Evolutionary conservation across 2,888 invertebrate species (phyloP).

Genomic region (Odiellus spinosus): DNA sequence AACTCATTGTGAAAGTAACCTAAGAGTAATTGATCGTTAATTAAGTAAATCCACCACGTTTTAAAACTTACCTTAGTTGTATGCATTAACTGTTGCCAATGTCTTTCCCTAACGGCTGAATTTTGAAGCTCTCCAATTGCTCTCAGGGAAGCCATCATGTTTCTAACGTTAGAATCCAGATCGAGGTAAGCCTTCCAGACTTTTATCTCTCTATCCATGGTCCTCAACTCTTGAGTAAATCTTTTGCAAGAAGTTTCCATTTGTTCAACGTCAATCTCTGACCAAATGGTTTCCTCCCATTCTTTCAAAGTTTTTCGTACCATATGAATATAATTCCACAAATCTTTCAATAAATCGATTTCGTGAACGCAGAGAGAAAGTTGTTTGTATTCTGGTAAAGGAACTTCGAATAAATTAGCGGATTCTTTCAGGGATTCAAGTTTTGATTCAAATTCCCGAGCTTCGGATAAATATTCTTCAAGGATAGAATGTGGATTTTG

Average conservation of each 20-base stretch:
- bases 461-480: slow-evolving; percentile 59
- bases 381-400: slow-evolving; percentile 79
- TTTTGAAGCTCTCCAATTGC: slow-evolving; percentile 93
- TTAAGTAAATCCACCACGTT: not conserved
- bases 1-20: slow-evolving; percentile 66
- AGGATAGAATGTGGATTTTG: slow-evolving; percentile 53
- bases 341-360: slow-evolving; percentile 54
- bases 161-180: slow-evolving; percentile 81
- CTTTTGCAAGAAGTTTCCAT: slow-evolving; percentile 98
- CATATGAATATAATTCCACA: slow-evolving; percentile 88
- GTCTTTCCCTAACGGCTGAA: slow-evolving; percentile 83
- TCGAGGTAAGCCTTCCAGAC: slow-evolving; percentile 79
- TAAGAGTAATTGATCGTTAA: slow-evolving; percentile 1
- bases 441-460: slow-evolving; percentile 61
- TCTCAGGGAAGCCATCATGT: slow-evolving; percentile 83
- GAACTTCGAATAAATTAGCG: slow-evolving; percentile 81
- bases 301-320: slow-evolving; percentile 82
- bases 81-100: slow-evolving; percentile 92
- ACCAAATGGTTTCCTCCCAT: slow-evolving; percentile 95
- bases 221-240: slow-evolving; percentile 82
- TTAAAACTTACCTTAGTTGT: slow-evolving; percentile 54
- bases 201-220: slow-evolving; percentile 89
- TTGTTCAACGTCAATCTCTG: slow-evolving; percentile 90
- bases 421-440: slow-evolving; percentile 75
- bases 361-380: slow-evolving; percentile 83